Conservation (phyloP, 2,113 vertebrate genomes). For the Vireo altiloquus region DNA sequence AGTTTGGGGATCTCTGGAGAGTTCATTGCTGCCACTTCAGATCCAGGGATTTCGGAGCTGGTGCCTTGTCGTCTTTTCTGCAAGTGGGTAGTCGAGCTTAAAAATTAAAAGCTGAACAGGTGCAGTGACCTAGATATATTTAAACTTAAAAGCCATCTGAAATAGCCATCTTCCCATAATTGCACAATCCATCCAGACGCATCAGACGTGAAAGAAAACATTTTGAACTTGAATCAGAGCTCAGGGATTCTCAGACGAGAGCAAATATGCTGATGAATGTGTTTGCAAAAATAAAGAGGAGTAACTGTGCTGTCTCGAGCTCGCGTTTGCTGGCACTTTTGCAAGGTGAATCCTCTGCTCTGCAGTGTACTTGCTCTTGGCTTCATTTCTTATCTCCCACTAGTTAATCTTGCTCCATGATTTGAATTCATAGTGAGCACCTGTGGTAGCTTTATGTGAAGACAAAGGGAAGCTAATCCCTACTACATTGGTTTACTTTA, state of each 20-base stretch:
- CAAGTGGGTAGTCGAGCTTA: accelerated
- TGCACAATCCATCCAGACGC: background rate
- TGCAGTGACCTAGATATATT: slow-evolving; percentile 40
- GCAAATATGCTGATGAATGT: background rate
- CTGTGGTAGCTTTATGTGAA: background rate
- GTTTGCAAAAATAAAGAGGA: background rate
- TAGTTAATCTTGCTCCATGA: background rate
- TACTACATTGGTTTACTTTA: background rate
- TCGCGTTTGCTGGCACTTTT: background rate
- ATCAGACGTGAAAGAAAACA: background rate
- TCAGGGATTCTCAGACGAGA: background rate
- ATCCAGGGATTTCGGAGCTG: background rate
- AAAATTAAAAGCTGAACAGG: slow-evolving; percentile 34
- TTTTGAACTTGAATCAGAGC: background rate
- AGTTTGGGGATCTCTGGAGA: background rate
- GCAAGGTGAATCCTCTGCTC: background rate
- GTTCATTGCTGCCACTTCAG: slow-evolving; percentile 18
- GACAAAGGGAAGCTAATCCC: background rate
- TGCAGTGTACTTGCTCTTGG: background rate
- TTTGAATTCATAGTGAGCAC: background rate
- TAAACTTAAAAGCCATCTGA: background rate
- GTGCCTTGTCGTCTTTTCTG: background rate
- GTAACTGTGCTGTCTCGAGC: background rate
- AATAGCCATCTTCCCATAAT: background rate
- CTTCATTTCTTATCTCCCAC: background rate